Evolutionary conservation across 2,113 vertebrate species (phyloP).

Genomic region (Empidonax traillii): DNA sequence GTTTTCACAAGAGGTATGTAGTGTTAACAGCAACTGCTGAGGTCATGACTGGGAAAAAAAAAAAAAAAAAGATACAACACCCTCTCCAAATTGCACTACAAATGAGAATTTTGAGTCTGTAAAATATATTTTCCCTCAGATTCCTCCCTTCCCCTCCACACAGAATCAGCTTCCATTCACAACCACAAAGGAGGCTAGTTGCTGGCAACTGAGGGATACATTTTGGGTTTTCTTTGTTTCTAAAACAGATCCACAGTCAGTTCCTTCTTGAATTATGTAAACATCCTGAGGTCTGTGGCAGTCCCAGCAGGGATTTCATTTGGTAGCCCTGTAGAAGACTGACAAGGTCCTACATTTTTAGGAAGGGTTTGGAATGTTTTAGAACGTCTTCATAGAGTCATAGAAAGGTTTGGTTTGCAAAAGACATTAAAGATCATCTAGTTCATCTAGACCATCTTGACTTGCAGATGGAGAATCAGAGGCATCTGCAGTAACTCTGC

Average conservation of each 20-base stretch:
- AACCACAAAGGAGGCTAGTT: neutral
- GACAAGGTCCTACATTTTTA: neutral
- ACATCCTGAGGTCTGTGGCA: neutral
- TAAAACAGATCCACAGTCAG: neutral
- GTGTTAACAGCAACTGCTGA: neutral
- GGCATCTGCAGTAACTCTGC: neutral
- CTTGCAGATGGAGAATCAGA: neutral
- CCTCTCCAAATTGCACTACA: neutral
- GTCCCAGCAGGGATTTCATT: neutral
- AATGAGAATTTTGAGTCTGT: neutral
- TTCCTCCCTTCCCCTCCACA: neutral
- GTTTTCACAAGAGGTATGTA: neutral
- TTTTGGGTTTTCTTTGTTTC: neutral
- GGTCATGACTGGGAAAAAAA: neutral
- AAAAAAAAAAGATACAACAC: rapidly evolving
- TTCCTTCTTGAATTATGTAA: neutral
- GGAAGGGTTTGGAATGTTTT: neutral
- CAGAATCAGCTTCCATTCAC: neutral
- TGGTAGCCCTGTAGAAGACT: neutral
- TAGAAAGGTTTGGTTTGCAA: neutral
- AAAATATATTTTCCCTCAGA: neutral
- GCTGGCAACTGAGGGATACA: neutral
- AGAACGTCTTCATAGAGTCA: neutral
- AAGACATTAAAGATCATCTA: neutral
- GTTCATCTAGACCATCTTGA: neutral